These are phyloP conservation scores for Carapus acus DNA, from an alignment of 2,797 vertebrate genomes.

Conservation along the genomic window DNA sequence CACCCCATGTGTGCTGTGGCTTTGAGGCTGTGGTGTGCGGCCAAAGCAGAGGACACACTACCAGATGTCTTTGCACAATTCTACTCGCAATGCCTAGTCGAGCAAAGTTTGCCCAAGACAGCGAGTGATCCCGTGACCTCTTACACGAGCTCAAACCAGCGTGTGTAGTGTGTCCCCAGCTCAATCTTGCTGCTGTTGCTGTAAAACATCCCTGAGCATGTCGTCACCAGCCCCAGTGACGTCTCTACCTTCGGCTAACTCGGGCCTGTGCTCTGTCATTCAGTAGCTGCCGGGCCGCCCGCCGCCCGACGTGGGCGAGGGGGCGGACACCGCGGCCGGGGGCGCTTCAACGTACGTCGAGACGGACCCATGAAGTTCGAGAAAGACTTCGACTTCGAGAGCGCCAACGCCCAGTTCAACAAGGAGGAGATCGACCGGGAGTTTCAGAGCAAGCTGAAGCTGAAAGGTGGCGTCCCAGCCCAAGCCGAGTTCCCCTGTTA, in stretches of 20 bases:
- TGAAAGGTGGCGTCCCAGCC: constrained; percentile 78
- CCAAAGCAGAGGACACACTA: too few species aligned
- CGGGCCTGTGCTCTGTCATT: background rate
- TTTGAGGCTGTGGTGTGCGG: too few species aligned
- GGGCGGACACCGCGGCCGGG: constrained; percentile 83
- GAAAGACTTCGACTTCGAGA: constrained; percentile 98
- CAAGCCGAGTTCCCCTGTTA: background rate
- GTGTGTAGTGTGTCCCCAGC: too few species aligned
- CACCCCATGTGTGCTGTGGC: constrained; percentile 23
- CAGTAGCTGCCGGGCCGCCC: constrained; percentile 54
- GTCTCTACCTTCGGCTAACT: background rate
- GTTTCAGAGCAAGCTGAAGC: constrained; percentile 95
- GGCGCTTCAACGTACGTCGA: constrained; percentile 85
- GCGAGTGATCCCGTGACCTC: too few species aligned
- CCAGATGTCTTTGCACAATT: too few species aligned
- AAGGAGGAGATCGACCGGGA: constrained; percentile 95
- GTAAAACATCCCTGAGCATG: constrained; percentile 8
- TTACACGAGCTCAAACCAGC: too few species aligned
- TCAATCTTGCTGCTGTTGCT: too few species aligned
- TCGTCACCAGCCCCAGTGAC: too few species aligned
- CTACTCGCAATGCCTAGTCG: too few species aligned
- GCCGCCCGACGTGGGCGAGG: constrained; percentile 80
- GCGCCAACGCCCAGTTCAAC: constrained; percentile 96
- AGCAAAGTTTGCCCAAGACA: too few species aligned
- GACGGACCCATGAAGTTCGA: constrained; percentile 97